Evolutionary conservation across 2,797 vertebrate genomes (phyloP), one percentile per base, ranked within the genome.

Genomic region (Lacerta bilineata): DNA sequence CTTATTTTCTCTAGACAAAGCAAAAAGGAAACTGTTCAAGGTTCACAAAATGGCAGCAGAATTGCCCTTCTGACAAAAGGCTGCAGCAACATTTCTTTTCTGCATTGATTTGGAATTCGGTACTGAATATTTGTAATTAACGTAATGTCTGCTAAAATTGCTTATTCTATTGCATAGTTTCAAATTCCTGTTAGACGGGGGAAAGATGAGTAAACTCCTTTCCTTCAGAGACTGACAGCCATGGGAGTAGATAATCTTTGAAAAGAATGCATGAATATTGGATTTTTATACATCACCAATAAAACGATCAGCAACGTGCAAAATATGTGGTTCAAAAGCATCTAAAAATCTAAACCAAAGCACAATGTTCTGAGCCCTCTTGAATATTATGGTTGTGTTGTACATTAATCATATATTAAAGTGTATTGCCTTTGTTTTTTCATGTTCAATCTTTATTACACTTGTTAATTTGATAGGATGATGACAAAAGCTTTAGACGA

Each of bases 401-500:
- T 66, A n/a, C 33, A 33, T 66, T 89, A 1, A 50, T 83, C 27
- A 64, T 84, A 17, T 36, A 20, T 66, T 80, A 29, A n/a, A 55
- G 33, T 55, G 17, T 77, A 18, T 41, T 68, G 27, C 77, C 43
- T 69, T 75, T 33, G 1, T 25, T 29, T 46, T 82, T 39, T 29
- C 81, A 5, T 85, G 72, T 80, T 91, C 0, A n/a, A 0, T 9
- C 13, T 50, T 88, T 89, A 43, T 84, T 86, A 79, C 93, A 29
- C 84, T 94, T 89, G 80, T 91, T 89, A 36, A 84, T 92, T 11
- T 89, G 39, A 92, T 66, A 99, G 99, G 99, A 99, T 0, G 99
- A 99, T 0, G 99, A 99, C 88, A 99, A 98, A 96, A 98, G 98
- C 97, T 99, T 99, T 96, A 97, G 98, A 85, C 97, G 99, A 71